Evolutionary conservation across 2,888 invertebrate species (phyloP).

Genomic region (Pristionchus arcanus): DNA sequence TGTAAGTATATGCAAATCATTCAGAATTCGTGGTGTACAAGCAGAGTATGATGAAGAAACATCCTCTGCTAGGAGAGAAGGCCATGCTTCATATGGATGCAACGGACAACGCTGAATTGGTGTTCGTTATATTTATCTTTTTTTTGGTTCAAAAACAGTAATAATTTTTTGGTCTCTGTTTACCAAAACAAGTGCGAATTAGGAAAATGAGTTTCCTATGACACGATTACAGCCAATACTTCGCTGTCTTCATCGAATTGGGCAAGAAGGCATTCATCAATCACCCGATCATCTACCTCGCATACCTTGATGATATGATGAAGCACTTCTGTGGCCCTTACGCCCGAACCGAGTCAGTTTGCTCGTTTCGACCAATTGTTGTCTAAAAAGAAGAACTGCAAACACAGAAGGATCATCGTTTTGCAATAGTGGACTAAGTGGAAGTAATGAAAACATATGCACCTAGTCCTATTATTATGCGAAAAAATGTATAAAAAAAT

Average conservation of each 20-base stretch:
- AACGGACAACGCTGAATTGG: not conserved
- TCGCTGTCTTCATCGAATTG: not conserved
- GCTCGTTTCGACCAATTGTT: not conserved
- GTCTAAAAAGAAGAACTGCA: no score
- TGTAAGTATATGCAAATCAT: not conserved
- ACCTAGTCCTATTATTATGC: not conserved
- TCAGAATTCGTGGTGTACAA: not conserved
- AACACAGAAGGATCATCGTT: no score
- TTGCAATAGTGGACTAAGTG: no score
- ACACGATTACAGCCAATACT: not conserved
- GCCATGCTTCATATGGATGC: not conserved
- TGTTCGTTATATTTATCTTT: not conserved
- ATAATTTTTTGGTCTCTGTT: not conserved
- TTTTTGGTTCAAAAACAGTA: not conserved
- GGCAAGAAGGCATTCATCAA: not conserved
- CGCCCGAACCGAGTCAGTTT: constrained; percentile 30
- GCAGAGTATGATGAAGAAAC: not conserved
- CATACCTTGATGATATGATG: not conserved
- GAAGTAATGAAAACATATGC: no score
- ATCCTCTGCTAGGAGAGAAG: not conserved
- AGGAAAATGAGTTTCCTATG: not conserved
- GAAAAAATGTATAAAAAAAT: not conserved
- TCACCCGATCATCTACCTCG: not conserved
- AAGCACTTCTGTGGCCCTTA: not conserved
- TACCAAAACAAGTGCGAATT: not conserved